Evolutionary conservation across 1,140 invertebrate species (phyloP).

Genomic region (Magallana angulata): DNA sequence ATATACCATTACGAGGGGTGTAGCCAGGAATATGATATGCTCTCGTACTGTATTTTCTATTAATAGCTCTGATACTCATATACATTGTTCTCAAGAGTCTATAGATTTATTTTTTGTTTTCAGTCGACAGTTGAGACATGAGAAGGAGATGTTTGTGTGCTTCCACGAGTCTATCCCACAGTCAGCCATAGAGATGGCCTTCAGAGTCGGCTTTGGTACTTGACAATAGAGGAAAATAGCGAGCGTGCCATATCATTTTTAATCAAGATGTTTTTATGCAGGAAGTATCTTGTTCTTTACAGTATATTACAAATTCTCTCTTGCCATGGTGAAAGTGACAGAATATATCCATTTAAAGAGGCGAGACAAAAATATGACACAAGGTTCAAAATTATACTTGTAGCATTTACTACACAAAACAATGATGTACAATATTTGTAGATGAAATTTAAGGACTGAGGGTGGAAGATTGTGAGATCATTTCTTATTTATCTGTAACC

Average conservation of each 20-base stretch:
- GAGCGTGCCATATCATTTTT: background rate
- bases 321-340: too few species aligned
- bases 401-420: constrained; percentile 9
- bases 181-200: constrained; percentile 78
- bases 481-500: background rate
- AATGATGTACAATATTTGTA: background rate
- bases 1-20: too few species aligned
- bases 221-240: background rate
- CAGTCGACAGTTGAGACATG: constrained; percentile 70
- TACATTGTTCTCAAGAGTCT: too few species aligned
- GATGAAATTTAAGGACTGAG: too few species aligned
- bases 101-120: constrained; percentile 41
- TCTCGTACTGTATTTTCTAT: too few species aligned
- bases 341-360: too few species aligned
- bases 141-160: constrained; percentile 78
- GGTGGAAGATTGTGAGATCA: too few species aligned
- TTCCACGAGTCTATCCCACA: constrained; percentile 79
- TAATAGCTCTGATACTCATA: too few species aligned
- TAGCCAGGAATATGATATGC: too few species aligned
- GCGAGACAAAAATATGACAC: background rate
- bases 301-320: background rate
- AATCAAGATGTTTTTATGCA: background rate
- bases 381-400: background rate
- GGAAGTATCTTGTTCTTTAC: background rate
- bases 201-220: constrained; percentile 75